Evolutionary conservation across 2,888 invertebrate species (phyloP).

Genomic region (Entomobrya proxima): DNA sequence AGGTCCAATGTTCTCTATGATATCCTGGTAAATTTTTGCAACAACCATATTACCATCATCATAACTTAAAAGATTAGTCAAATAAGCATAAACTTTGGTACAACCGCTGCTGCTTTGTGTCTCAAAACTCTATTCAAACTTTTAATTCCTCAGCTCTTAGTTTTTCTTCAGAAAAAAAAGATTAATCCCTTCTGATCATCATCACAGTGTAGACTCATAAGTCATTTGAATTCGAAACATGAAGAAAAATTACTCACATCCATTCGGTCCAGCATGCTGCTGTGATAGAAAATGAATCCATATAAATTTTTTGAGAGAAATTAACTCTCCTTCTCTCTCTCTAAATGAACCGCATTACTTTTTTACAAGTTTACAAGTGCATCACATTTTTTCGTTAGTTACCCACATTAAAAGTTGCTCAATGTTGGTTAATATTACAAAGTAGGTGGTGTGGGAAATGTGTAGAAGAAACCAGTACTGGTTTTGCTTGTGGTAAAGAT

Average conservation of each 20-base stretch:
- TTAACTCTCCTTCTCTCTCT: neutral
- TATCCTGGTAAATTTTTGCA: no score
- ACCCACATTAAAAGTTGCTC: constrained; percentile 12
- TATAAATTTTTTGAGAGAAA: constrained; percentile 18
- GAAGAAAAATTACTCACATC: constrained; percentile 26
- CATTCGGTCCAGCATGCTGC: constrained; percentile 18
- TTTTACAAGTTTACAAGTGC: neutral
- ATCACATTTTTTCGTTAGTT: constrained; percentile 1
- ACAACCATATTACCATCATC: no score
- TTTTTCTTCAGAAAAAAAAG: neutral
- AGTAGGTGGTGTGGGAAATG: constrained; percentile 68
- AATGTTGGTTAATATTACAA: constrained; percentile 9
- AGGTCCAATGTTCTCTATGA: no score
- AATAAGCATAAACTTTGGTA: no score
- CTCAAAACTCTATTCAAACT: neutral
- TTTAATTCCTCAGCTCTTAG: neutral
- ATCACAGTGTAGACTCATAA: constrained; percentile 33
- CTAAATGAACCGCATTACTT: neutral
- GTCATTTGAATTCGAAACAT: constrained; percentile 31
- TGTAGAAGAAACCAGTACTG: neutral
- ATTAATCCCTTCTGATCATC: constrained; percentile 5
- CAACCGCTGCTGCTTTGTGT: no score
- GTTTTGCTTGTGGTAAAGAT: constrained; percentile 24
- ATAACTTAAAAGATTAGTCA: no score
- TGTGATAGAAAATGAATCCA: constrained; percentile 30